Base-by-base conservation (phyloP, 1,140 invertebrate genomes). In the Wiebesia pumilae region DNA sequence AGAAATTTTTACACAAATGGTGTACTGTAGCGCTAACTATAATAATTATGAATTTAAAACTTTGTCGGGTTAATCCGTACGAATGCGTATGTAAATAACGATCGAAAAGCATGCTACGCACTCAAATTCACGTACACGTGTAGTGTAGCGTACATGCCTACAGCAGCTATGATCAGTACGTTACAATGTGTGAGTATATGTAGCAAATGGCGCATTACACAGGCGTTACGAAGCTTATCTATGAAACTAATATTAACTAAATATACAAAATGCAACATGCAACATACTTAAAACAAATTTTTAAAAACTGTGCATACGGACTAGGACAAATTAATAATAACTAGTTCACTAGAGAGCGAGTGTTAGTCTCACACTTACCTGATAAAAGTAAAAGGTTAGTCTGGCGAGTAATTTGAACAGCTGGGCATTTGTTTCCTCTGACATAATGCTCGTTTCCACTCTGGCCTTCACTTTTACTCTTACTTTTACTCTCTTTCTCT, bases 361-460 rank as follows among this genome's bases (percentile, higher is more conserved):
- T 79, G 51, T 27, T 0, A 12, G 10, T 58, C 3, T 47, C 35
- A 21, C 3, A 35, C 30, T 30, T 81, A 81, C 79, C 58, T 81
- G 79, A 81, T 81, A 81, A 40, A 62, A 62, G 30, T 19, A 65
- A 40, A 58, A 81, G 58, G 58, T 33, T 38, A 40, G 58, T 40
- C 6, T n/a, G 58, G 3, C 35, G 54, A 81, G 58, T 27, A 35
- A n/a, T 58, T 27, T 58, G 35, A 65, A 62, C 58, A 81, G 58
- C 35, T 65, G 51, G 33, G 19, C 30, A 40, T 65, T 65, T 9
- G 35, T 81, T 40, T 81, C 51, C 40, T 81, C 54, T 40, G 58
- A 81, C 79, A 81, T 81, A 65, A 65, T 78, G 75, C 27, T 27
- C 3, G 24, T 71, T 58, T 58, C 38, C 35, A 58, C 19, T 79